Evolutionary conservation across 2,797 vertebrate species (phyloP).

Genomic region (Periophthalmus magnuspinnatus): DNA sequence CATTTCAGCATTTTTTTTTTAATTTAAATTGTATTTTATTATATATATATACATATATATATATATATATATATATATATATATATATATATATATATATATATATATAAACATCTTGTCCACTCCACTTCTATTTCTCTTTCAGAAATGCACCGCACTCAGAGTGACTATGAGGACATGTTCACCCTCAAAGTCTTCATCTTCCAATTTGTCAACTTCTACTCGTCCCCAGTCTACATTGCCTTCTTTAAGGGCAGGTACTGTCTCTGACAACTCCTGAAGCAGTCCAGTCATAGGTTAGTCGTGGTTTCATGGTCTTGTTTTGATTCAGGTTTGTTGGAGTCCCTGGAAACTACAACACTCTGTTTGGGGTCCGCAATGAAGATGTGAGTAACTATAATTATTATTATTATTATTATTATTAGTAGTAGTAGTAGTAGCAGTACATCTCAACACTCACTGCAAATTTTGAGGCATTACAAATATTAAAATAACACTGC

Average conservation of each 20-base stretch:
- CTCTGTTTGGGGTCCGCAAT: slow-evolving; percentile 77
- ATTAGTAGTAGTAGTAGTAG: too few relatives aligned
- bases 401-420: too few relatives aligned
- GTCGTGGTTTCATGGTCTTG: not conserved
- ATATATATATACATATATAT: too few relatives aligned
- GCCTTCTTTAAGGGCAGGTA: slow-evolving; percentile 83
- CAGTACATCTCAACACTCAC: too few relatives aligned
- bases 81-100: too few relatives aligned
- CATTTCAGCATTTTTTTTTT: too few relatives aligned
- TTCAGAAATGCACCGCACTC: slow-evolving; percentile 84
- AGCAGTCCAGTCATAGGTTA: not conserved
- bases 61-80: too few relatives aligned
- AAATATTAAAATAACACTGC: too few relatives aligned
- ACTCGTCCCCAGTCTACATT: slow-evolving; percentile 74
- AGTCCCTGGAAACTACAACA: slow-evolving; percentile 78
- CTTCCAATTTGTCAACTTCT: slow-evolving; percentile 86
- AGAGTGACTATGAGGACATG: slow-evolving; percentile 81
- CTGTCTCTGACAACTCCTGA: not conserved
- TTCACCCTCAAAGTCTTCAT: slow-evolving; percentile 84
- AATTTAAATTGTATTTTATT: too few relatives aligned
- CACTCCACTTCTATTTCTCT: not conserved
- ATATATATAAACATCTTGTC: too few relatives aligned
- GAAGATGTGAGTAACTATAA: slow-evolving; percentile 84
- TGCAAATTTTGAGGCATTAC: too few relatives aligned
- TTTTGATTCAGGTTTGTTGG: slow-evolving; percentile 74